Evolutionary conservation across 35 echinoderm and acorn worm species (phyloP).

Genomic region (Stichopus chloronotus): DNA sequence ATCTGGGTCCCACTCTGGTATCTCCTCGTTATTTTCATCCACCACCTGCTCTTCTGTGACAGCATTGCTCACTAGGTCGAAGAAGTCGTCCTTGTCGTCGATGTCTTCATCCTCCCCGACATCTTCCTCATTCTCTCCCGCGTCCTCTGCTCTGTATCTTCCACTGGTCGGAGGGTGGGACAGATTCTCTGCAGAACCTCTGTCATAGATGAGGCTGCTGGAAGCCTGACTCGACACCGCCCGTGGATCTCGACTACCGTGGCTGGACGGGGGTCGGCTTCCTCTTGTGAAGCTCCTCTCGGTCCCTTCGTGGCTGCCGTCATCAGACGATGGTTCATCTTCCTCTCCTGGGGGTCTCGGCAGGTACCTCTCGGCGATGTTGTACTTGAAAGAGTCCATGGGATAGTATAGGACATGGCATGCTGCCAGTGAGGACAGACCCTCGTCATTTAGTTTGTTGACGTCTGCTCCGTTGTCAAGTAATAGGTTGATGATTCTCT

Average conservation of each 20-base stretch:
- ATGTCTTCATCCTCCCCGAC: conserved; percentile 48
- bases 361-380: conserved; percentile 93
- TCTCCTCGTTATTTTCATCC: conserved; percentile 17
- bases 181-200: neutral
- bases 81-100: conserved; percentile 41
- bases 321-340: neutral
- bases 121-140: conserved; percentile 2
- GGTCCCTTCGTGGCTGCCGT: neutral
- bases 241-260: neutral
- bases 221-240: conserved; percentile 13
- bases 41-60: conserved; percentile 5
- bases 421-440: conserved; percentile 89
- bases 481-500: conserved; percentile 84
- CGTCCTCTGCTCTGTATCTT: conserved; percentile 31
- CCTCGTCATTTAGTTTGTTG: conserved; percentile 95
- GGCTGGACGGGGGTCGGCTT: neutral
- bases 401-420: conserved; percentile 97
- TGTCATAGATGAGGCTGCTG: neutral
- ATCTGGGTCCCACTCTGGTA: conserved; percentile 66
- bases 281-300: neutral
- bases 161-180: neutral
- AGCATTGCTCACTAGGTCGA: neutral
- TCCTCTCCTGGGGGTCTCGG: conserved; percentile 58
- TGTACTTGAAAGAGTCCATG: conserved; percentile 85
- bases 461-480: conserved; percentile 97